A percentile compares a stretch with the other conserved stretches of the same genome.
Evolutionary conservation across 1,140 invertebrate species (phyloP).

Genomic region (Cotesia vestalis): DNA sequence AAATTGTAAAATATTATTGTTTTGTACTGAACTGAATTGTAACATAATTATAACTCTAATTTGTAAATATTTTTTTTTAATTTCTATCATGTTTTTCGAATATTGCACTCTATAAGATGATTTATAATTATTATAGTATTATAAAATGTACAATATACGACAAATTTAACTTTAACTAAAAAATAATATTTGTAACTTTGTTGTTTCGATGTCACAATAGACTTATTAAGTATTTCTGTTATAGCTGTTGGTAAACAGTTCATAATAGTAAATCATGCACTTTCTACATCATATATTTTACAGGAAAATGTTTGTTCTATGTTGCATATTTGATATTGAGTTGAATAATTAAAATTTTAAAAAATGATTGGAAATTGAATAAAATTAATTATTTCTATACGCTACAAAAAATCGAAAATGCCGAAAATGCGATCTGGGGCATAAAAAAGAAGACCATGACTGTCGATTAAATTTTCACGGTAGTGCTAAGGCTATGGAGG

Average conservation of each 20-base stretch:
- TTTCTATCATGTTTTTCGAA: not conserved
- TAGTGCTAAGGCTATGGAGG: slow-evolving; percentile 37
- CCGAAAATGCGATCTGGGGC: slow-evolving; percentile 19
- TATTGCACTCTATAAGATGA: slow-evolving; percentile 11
- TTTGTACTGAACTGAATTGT: slow-evolving; percentile 13
- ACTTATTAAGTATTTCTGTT: slow-evolving; percentile 10
- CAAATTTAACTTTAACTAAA: slow-evolving; percentile 5
- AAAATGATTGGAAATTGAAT: not conserved
- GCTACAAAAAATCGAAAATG: slow-evolving; percentile 5
- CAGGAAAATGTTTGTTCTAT: slow-evolving; percentile 1
- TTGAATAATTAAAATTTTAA: not conserved
- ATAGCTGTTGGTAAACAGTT: not conserved
- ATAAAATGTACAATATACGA: slow-evolving; percentile 15
- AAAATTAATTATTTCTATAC: slow-evolving; percentile 2
- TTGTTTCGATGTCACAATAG: not conserved
- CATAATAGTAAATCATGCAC: not conserved
- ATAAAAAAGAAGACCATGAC: slow-evolving; percentile 31
- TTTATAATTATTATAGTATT: slow-evolving; percentile 16
- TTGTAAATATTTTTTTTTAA: slow-evolving; percentile 20
- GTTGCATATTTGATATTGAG: not conserved
- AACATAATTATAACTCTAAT: slow-evolving; percentile 16
- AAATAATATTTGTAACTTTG: not conserved
- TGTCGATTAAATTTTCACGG: slow-evolving; percentile 36
- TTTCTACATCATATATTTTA: not conserved
- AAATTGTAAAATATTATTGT: slow-evolving; percentile 2